Evolutionary conservation across 2,888 invertebrate genomes (phyloP), one percentile per base, ranked within the genome.

Genomic region (Andrena dorsata): DNA sequence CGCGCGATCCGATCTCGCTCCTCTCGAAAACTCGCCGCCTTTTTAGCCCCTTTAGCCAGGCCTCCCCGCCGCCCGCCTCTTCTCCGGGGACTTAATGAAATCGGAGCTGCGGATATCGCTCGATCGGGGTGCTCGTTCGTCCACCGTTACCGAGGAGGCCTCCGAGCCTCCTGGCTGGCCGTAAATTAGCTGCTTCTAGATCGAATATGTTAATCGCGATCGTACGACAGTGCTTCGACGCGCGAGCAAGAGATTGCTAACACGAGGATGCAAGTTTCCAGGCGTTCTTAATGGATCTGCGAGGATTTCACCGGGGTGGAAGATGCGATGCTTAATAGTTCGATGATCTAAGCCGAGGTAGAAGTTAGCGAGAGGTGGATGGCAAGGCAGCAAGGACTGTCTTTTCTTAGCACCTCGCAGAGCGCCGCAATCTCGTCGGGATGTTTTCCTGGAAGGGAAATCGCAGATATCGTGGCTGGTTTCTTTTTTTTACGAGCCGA

Each of bases 81-180:
- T 26, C 23, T 0, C 10, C 26, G 7, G 35, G 66, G 66, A 79
- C 86, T 88, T 88, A 88, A 88, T 88, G 87, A 86, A 87, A 75
- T 84, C 81, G 79, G 56, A 71, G 69, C 68, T 47, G 71, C 30
- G 72, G 49, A 64, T 75, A 82, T 82, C 82, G 73, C 16, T 75
- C 58, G 47, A 84, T 79, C 83, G 80, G 56, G 7, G 49, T 35
- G 56, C 49, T 51, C n/a, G 58, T n/a, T 58, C 51, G 28, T n/a
- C 10, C 23, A 13, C 10, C 26, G 32, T 72, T 51, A 7, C 60
- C 8, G 23, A 3, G 58, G 58, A 64, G 32, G 41, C 53, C 2
- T 16, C 26, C 35, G 26, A 32, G 8, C 13, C 13, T 26, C 10
- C 30, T 5, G 10, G 10, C 41, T 41, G 23, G 7, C 35, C 60